phyloP scores from a whole-genome alignment of 2,888 invertebrate genomes.

The Spisula subtruncata region DNA sequence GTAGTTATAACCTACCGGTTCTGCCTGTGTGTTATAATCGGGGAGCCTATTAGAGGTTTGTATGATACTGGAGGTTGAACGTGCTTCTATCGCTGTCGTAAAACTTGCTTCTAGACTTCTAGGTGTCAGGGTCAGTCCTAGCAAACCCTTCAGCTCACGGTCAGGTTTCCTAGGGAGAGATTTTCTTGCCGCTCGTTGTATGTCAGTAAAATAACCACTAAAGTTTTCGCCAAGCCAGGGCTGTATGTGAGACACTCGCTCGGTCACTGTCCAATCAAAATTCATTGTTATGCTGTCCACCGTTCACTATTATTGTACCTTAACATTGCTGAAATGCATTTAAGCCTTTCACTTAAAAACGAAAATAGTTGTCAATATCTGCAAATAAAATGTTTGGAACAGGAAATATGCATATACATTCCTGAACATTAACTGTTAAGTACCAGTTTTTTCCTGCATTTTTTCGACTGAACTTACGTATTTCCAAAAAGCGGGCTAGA shows the following conservation, averaged over 20 bases:
- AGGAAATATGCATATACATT: no score
- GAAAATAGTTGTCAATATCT: background rate
- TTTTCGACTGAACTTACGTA: no score
- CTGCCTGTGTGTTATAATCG: background rate
- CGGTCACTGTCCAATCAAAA: conserved; percentile 60
- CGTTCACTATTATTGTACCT: background rate
- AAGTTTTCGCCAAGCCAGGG: conserved; percentile 50
- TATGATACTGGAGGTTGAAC: background rate
- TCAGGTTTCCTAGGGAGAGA: conserved; percentile 60
- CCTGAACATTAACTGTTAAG: background rate
- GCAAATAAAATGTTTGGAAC: background rate
- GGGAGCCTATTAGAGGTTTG: conserved; percentile 13
- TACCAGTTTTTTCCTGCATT: no score
- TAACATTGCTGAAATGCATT: background rate
- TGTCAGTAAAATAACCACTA: conserved; percentile 65
- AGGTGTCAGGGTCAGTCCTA: conserved; percentile 43
- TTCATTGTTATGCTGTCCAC: conserved; percentile 41
- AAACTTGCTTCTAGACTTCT: conserved; percentile 14
- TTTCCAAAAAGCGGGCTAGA: no score
- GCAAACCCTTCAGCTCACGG: conserved; percentile 52
- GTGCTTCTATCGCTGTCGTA: background rate
- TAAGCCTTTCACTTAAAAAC: background rate
- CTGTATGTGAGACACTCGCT: conserved; percentile 20
- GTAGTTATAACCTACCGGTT: background rate
- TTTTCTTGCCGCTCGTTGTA: conserved; percentile 60